phyloP scores from a whole-genome alignment of 2,888 invertebrate genomes.

The Phasia obesa region DNA sequence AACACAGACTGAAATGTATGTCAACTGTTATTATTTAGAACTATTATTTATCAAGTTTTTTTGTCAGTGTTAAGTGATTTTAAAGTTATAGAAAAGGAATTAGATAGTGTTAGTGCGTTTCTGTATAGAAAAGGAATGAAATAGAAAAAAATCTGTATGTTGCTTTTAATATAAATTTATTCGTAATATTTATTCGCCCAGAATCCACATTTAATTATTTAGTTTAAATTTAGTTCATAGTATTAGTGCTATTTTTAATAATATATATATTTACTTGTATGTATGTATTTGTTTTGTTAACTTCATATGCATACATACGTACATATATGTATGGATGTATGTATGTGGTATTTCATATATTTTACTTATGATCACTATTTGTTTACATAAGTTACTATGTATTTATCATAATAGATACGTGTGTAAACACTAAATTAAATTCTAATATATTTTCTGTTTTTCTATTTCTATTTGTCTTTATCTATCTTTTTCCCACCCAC shows the following conservation, averaged over 20 bases:
- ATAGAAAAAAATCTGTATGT: neutral
- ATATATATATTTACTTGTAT: neutral
- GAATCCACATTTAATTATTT: constrained; percentile 55
- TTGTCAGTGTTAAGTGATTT: no score
- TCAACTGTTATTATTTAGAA: neutral
- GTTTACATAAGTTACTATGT: neutral
- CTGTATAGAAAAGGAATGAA: neutral
- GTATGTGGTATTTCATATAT: neutral
- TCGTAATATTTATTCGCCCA: constrained; percentile 32
- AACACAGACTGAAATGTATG: neutral
- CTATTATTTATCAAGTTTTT: neutral
- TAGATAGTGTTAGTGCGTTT: neutral
- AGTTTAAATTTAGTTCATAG: constrained; percentile 48
- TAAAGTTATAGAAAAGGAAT: no score
- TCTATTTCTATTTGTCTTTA: constrained; percentile 37
- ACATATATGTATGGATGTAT: neutral
- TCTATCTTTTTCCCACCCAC: constrained; percentile 28
- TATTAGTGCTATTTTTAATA: constrained; percentile 56
- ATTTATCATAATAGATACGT: neutral
- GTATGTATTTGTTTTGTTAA: constrained; percentile 25
- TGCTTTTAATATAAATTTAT: neutral
- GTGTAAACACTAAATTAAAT: constrained; percentile 18
- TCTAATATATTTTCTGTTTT: constrained; percentile 52
- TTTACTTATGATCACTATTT: no score
- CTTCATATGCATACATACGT: constrained; percentile 2